Conservation (phyloP, 2,888 invertebrate species). For the Cotesia congregata region DNA sequence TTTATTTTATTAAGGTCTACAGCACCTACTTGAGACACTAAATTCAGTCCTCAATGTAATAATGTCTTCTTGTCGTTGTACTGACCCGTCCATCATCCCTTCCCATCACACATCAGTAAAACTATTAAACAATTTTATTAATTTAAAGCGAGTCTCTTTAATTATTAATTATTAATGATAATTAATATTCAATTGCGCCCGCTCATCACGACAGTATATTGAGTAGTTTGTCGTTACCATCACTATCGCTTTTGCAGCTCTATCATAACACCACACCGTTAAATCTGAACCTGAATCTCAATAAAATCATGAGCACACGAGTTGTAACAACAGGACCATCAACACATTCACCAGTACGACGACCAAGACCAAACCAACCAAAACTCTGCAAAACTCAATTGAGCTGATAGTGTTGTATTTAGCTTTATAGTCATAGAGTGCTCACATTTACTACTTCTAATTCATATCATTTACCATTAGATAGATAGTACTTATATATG, state of each 20-base stretch:
- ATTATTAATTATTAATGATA: background rate
- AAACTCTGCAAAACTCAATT: background rate
- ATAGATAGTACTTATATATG: background rate
- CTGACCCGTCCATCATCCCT: slow-evolving; percentile 28
- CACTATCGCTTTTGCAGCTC: slow-evolving; percentile 2
- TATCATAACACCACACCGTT: background rate
- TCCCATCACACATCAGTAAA: slow-evolving; percentile 28
- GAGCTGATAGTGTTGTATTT: background rate
- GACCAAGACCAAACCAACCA: background rate
- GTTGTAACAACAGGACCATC: background rate
- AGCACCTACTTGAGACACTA: slow-evolving; percentile 13
- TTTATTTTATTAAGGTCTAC: slow-evolving; percentile 27
- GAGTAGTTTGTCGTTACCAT: background rate
- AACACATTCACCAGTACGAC: background rate
- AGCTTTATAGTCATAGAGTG: background rate
- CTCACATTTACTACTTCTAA: background rate
- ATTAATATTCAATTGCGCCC: slow-evolving; percentile 36
- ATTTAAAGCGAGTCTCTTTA: slow-evolving; percentile 24
- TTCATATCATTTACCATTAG: background rate
- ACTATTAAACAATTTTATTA: background rate
- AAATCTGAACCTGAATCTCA: background rate
- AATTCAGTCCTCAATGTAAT: slow-evolving; percentile 6
- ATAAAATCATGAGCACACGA: background rate
- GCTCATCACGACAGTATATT: slow-evolving; percentile 12
- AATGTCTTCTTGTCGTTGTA: background rate